Percentiles rank a stretch among this genome's conserved stretches.
Conservation (phyloP, 2,113 vertebrate species). For the Pituophis catenifer region DNA sequence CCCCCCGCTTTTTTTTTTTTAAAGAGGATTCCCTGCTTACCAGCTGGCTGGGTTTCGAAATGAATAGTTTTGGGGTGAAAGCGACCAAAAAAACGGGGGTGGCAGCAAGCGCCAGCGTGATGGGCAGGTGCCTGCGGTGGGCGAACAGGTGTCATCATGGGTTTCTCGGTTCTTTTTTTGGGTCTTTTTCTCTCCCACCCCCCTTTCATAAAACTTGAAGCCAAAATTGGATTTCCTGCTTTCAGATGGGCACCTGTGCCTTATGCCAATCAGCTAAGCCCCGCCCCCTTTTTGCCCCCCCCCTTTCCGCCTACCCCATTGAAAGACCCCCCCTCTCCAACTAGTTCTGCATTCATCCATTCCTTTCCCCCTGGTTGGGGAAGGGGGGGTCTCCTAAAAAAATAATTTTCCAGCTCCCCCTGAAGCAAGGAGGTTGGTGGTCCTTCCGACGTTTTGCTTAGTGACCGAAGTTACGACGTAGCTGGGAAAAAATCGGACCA, state of each 20-base stretch:
- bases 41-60: background rate
- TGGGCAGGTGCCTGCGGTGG: background rate
- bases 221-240: background rate
- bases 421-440: too few relatives aligned
- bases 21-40: too few relatives aligned
- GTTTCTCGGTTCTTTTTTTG: background rate
- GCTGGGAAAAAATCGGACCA: too few relatives aligned
- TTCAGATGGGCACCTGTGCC: background rate
- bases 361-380: background rate
- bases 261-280: background rate
- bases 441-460: too few relatives aligned
- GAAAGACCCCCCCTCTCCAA: too few relatives aligned
- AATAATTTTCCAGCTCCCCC: background rate
- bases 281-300: background rate
- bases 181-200: too few relatives aligned
- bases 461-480: rapidly evolving
- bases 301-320: background rate
- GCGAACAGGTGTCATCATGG: background rate
- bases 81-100: too few relatives aligned
- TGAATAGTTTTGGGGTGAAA: background rate
- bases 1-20: background rate
- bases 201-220: too few relatives aligned
- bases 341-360: too few relatives aligned
- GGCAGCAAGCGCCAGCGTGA: too few relatives aligned
- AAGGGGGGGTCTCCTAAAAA: background rate